Conservation (phyloP, 2,113 vertebrate species). For the Cettia cetti region DNA sequence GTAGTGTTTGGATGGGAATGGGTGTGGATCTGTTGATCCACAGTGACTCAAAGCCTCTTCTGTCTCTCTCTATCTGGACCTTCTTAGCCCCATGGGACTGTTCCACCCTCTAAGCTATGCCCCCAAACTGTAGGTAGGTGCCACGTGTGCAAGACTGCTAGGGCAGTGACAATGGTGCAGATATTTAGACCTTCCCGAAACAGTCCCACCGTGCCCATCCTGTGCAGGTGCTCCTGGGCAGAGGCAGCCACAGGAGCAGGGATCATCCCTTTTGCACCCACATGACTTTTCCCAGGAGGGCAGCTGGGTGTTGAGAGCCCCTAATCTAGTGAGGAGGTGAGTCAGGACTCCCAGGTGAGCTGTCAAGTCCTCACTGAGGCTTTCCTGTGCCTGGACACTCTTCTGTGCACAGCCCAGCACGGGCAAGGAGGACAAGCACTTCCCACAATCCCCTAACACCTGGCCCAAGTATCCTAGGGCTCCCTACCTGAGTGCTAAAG, state of each 20-base stretch:
- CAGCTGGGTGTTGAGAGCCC: background rate
- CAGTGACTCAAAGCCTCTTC: background rate
- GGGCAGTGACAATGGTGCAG: accelerated
- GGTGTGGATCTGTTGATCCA: background rate
- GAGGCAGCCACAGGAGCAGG: background rate
- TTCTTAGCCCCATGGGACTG: background rate
- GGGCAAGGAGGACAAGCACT: background rate
- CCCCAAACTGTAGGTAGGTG: background rate
- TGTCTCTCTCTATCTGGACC: background rate
- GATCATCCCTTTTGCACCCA: background rate
- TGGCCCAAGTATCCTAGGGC: background rate
- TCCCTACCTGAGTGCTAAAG: background rate
- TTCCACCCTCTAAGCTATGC: background rate
- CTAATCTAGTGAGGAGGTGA: accelerated
- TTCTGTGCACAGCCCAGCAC: accelerated
- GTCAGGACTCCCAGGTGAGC: background rate
- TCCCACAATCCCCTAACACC: background rate
- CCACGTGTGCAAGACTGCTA: background rate
- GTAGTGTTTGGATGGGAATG: background rate
- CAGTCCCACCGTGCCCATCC: background rate
- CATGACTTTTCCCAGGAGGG: background rate
- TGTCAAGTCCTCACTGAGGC: background rate
- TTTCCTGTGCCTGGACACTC: background rate
- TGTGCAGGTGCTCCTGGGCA: background rate
- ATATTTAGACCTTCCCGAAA: background rate